Evolutionary conservation across 2,888 invertebrate genomes (phyloP).

Genomic region (Lasioglossum pauxillum): DNA sequence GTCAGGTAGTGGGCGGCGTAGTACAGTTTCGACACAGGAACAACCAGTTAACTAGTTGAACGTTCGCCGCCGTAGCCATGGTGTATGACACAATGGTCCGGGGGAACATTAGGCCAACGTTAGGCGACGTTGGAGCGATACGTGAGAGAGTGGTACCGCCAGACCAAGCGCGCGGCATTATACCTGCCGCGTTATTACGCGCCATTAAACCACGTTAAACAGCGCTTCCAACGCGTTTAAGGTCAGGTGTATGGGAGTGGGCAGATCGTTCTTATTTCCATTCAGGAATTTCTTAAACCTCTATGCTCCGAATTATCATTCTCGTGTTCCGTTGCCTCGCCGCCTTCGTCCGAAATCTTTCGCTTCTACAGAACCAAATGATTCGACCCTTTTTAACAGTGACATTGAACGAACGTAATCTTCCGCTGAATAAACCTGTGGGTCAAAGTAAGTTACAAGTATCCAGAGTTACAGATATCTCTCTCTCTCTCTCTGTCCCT

Average conservation of each 20-base stretch:
- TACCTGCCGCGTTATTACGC: slow-evolving; percentile 59
- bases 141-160: slow-evolving; percentile 49
- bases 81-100: slow-evolving; percentile 45
- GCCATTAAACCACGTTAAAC: slow-evolving; percentile 59
- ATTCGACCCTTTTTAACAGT: too few species aligned
- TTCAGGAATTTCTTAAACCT: background rate
- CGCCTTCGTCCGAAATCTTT: background rate
- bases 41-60: slow-evolving; percentile 72
- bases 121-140: slow-evolving; percentile 37
- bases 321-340: background rate
- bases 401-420: too few species aligned
- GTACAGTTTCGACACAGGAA: slow-evolving; percentile 72
- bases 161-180: slow-evolving; percentile 30
- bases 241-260: slow-evolving; percentile 54
- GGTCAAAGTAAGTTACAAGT: too few species aligned
- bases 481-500: too few species aligned
- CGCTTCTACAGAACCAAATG: too few species aligned
- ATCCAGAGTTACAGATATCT: too few species aligned
- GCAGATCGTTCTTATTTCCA: slow-evolving; percentile 11
- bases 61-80: slow-evolving; percentile 38
- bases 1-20: slow-evolving; percentile 60
- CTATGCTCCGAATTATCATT: background rate
- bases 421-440: too few species aligned
- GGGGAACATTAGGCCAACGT: slow-evolving; percentile 64
- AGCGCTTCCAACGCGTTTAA: slow-evolving; percentile 46